A percentile compares a stretch with the other conserved stretches of the same genome.
phyloP scores from a whole-genome alignment of 2,888 invertebrate species.

The Lordiphosa fenestrarum region DNA sequence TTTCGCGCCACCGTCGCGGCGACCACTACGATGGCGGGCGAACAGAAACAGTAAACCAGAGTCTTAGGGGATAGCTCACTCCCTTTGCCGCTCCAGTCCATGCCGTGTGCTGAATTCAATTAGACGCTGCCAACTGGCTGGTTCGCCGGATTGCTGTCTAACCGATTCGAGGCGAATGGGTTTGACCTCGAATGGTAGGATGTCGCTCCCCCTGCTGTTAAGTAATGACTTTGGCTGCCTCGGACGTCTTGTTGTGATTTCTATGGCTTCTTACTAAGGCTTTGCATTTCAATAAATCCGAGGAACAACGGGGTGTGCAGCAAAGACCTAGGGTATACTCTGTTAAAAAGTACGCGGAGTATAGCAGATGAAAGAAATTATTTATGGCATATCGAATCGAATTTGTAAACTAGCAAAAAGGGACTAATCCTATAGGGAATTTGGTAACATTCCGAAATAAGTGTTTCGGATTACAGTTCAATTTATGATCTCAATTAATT shows the following conservation, averaged over 20 bases:
- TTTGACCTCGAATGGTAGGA: constrained; percentile 55
- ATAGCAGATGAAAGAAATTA: too few relatives aligned
- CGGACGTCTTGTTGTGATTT: constrained; percentile 54
- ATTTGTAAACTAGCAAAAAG: too few relatives aligned
- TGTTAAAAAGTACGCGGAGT: too few relatives aligned
- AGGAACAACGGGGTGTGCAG: constrained; percentile 52
- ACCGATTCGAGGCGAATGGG: constrained; percentile 40
- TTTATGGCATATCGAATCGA: background rate
- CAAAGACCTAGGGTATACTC: too few relatives aligned
- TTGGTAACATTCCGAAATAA: too few relatives aligned
- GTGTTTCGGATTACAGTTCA: too few relatives aligned
- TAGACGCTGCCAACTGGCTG: constrained; percentile 55
- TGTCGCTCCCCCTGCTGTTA: constrained; percentile 35
- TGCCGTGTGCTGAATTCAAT: constrained; percentile 57
- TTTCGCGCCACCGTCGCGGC: constrained; percentile 64
- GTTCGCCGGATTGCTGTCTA: constrained; percentile 42
- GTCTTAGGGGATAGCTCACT: constrained; percentile 28
- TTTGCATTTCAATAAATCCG: constrained; percentile 62
- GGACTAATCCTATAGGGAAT: too few relatives aligned
- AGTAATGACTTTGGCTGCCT: constrained; percentile 45
- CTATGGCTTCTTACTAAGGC: constrained; percentile 69
- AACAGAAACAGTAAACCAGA: constrained; percentile 17
- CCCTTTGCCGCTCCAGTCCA: constrained; percentile 23
- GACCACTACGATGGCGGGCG: constrained; percentile 23
- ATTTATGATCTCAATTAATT: too few relatives aligned